Percentiles rank a stretch among this genome's conserved stretches.
phyloP scores from a whole-genome alignment of 2,113 vertebrate species.

The Mixornis gularis region DNA sequence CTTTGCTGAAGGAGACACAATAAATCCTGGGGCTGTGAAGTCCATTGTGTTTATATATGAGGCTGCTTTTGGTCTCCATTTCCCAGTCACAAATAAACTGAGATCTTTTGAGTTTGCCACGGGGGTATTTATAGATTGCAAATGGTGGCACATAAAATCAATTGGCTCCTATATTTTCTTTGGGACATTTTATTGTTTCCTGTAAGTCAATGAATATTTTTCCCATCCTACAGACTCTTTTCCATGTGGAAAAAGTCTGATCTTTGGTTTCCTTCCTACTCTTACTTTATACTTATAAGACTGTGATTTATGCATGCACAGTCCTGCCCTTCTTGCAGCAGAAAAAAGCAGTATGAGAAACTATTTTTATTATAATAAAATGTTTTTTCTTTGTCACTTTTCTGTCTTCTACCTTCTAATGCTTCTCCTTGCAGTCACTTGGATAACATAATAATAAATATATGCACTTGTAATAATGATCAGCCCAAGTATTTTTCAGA shows the following conservation, averaged over 20 bases:
- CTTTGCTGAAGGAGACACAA: slow-evolving; percentile 15
- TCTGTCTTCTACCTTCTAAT: background rate
- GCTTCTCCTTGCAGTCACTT: background rate
- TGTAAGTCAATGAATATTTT: background rate
- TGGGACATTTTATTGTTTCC: slow-evolving; percentile 3
- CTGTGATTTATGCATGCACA: background rate
- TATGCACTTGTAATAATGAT: background rate
- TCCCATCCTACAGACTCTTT: background rate
- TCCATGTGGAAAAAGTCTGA: background rate
- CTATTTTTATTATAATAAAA: background rate
- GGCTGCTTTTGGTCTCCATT: slow-evolving; percentile 30
- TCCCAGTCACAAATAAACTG: slow-evolving; percentile 22
- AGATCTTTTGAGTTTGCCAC: slow-evolving; percentile 8
- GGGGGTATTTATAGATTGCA: slow-evolving; percentile 40
- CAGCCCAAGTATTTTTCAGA: background rate
- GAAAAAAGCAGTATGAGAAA: background rate
- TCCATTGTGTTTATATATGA: slow-evolving; percentile 26
- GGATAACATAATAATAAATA: background rate
- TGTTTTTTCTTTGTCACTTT: background rate
- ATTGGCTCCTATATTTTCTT: background rate
- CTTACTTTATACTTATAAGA: background rate
- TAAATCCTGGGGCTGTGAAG: slow-evolving; percentile 34
- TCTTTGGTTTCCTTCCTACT: background rate
- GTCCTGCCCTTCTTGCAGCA: background rate
- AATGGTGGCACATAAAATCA: slow-evolving; percentile 28